A percentile compares a stretch with the other conserved stretches of the same genome.
These are phyloP conservation scores for Sweltsa coloradensis DNA, from an alignment of 1,140 invertebrate species.

Conservation along the genomic window DNA sequence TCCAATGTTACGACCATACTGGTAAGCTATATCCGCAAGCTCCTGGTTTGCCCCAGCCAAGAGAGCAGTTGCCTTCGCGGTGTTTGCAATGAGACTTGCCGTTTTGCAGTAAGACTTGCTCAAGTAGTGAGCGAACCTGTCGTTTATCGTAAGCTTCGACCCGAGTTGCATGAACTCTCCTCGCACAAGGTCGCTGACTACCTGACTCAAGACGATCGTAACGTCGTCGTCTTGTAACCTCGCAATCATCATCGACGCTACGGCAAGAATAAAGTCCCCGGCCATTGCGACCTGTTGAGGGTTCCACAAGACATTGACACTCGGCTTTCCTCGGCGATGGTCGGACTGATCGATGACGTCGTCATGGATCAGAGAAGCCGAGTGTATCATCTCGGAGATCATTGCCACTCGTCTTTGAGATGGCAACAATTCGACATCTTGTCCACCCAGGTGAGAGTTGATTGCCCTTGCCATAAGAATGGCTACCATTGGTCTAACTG, in stretches of 20 bases:
- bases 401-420: slow-evolving; percentile 86
- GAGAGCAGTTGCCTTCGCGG: slow-evolving; percentile 81
- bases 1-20: slow-evolving; percentile 92
- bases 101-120: slow-evolving; percentile 98
- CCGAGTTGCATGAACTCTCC: slow-evolving; percentile 99
- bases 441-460: slow-evolving; percentile 30
- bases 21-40: slow-evolving; percentile 73
- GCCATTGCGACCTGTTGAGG: slow-evolving; percentile 94
- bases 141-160: slow-evolving; percentile 87
- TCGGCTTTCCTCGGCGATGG: slow-evolving; percentile 86
- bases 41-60: slow-evolving; percentile 68
- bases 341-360: slow-evolving; percentile 97
- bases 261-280: slow-evolving; percentile 92
- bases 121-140: slow-evolving; percentile 93
- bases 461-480: slow-evolving; percentile 38
- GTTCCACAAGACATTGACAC: slow-evolving; percentile 89
- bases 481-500: slow-evolving; percentile 39
- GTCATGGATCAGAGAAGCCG: slow-evolving; percentile 95
- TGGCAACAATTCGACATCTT: slow-evolving; percentile 50
- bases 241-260: slow-evolving; percentile 87
- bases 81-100: slow-evolving; percentile 93
- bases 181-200: slow-evolving; percentile 85
- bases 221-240: slow-evolving; percentile 83
- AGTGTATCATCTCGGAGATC: slow-evolving; percentile 99
- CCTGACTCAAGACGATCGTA: slow-evolving; percentile 82